A percentile compares a stretch with the other conserved stretches of the same genome.
Evolutionary conservation across 1,140 invertebrate species (phyloP).

Genomic region (Neotoxoptera formosana): DNA sequence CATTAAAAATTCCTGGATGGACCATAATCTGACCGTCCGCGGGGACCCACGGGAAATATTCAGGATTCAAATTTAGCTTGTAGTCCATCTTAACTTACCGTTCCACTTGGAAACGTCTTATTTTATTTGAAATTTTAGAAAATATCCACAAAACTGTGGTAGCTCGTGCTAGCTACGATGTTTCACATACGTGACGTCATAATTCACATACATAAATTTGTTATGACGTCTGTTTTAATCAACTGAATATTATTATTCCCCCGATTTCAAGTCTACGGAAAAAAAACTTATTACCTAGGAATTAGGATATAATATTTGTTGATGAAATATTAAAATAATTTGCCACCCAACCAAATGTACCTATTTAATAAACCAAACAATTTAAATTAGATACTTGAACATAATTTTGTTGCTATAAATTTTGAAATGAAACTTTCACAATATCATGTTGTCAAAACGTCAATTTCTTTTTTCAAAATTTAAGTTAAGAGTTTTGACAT

Average conservation of each 20-base stretch:
- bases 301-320: not conserved
- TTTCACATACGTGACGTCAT: too few species aligned
- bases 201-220: not conserved
- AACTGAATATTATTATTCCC: not conserved
- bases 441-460: not conserved
- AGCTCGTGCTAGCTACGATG: not conserved
- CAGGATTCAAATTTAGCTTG: not conserved
- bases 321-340: not conserved
- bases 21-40: not conserved
- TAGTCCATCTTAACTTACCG: not conserved
- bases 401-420: not conserved
- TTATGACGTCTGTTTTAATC: not conserved
- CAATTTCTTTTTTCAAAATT: not conserved
- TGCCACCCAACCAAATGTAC: not conserved
- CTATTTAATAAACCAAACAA: not conserved
- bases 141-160: not conserved
- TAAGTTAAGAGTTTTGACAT: not conserved
- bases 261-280: not conserved
- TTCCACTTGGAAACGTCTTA: not conserved
- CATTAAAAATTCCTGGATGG: not conserved
- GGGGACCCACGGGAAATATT: not conserved
- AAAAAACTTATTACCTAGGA: not conserved
- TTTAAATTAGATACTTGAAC: not conserved
- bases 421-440: not conserved
- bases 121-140: not conserved